These are phyloP conservation scores for Babylonia areolata DNA, from an alignment of 1,140 invertebrate species.

Conservation along the genomic window DNA sequence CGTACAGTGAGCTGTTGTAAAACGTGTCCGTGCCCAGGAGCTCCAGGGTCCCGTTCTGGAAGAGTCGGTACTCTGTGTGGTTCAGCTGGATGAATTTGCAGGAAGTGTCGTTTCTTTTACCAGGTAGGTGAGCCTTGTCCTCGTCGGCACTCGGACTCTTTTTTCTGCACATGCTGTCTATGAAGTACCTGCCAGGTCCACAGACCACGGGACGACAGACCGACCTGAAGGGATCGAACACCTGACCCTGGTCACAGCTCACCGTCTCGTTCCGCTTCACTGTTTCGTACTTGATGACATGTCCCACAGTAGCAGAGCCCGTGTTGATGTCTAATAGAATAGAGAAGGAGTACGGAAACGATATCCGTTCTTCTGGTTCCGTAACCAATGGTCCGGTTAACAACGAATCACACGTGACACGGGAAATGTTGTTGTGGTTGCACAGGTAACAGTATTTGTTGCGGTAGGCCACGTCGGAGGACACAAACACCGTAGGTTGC, in stretches of 20 bases:
- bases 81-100: slow-evolving; percentile 3
- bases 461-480: slow-evolving; percentile 35
- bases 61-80: slow-evolving; percentile 12
- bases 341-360: slow-evolving; percentile 45
- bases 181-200: slow-evolving; percentile 23
- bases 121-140: too few species aligned
- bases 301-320: slow-evolving; percentile 26
- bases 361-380: too few species aligned
- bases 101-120: not conserved
- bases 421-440: slow-evolving; percentile 24
- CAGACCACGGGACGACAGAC: slow-evolving; percentile 52
- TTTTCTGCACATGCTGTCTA: not conserved
- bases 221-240: slow-evolving; percentile 56
- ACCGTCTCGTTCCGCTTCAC: not conserved
- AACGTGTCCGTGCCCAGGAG: not conserved
- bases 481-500: not conserved
- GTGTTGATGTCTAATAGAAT: slow-evolving; percentile 56
- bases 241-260: slow-evolving; percentile 43
- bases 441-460: slow-evolving; percentile 56
- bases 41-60: not conserved
- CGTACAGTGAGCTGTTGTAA: slow-evolving; percentile 16
- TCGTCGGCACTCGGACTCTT: not conserved
- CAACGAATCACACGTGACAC: slow-evolving; percentile 38
- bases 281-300: not conserved
- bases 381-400: too few species aligned